Evolutionary conservation across 2,888 invertebrate species (phyloP).

Genomic region (Antheraea yamamai): DNA sequence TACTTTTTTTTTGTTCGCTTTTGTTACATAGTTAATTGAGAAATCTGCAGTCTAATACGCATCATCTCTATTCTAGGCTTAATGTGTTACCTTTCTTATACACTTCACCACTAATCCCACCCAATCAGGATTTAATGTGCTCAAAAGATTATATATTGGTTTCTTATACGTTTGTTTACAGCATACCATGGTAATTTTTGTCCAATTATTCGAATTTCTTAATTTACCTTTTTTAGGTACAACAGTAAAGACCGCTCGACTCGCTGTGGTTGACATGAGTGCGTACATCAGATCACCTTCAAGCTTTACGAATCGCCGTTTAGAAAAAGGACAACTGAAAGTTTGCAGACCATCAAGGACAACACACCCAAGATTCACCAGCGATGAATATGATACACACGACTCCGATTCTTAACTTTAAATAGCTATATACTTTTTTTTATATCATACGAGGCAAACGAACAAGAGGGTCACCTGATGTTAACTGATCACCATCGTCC

Average conservation of each 20-base stretch:
- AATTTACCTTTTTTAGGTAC: slow-evolving; percentile 46
- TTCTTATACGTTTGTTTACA: background rate
- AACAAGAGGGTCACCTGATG: too few relatives aligned
- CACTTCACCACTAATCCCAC: background rate
- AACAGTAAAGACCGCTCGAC: slow-evolving; percentile 66
- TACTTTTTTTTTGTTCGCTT: too few relatives aligned
- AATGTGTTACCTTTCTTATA: too few relatives aligned
- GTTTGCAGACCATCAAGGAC: slow-evolving; percentile 49
- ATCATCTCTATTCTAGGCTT: too few relatives aligned
- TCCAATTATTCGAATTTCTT: background rate
- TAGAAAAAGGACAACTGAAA: slow-evolving; percentile 30
- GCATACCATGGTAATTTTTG: background rate
- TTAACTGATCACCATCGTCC: too few relatives aligned
- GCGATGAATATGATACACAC: slow-evolving; percentile 75
- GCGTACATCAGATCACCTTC: slow-evolving; percentile 63
- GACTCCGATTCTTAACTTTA: slow-evolving; percentile 50
- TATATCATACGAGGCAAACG: too few relatives aligned
- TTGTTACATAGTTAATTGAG: too few relatives aligned
- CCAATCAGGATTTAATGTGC: too few relatives aligned
- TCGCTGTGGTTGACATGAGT: slow-evolving; percentile 69
- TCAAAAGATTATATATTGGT: too few relatives aligned
- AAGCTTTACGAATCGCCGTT: slow-evolving; percentile 29
- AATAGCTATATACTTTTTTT: too few relatives aligned
- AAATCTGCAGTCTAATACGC: too few relatives aligned
- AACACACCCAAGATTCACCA: slow-evolving; percentile 53